Evolutionary conservation across 2,797 vertebrate species (phyloP), one percentile per base, ranked within the genome.

Genomic region (Coreius guichenoti): DNA sequence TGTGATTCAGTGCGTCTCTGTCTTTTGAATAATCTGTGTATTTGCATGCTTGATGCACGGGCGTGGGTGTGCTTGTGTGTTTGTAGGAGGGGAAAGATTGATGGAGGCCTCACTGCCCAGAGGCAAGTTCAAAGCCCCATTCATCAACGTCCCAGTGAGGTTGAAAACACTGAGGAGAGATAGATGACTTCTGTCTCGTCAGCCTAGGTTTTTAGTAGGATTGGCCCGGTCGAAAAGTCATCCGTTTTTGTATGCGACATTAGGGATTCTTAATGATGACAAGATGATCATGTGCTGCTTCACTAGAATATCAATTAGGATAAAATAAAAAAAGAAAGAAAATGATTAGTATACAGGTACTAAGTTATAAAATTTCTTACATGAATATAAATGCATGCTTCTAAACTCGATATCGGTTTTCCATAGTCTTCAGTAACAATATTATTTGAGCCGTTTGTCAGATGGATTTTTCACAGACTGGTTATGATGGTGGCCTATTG

Each of bases 91-190:
- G 56, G 36, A 61, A 82, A 83, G 87, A 87, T 80, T 86, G 80
- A 90, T 88, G 72, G 75, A 86, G 83, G 67, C 56, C 29, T 81
- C 11, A 5, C 68, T 70, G 13, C 86, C 87, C 87, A 51, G 61
- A 70, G 82, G 88, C 88, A 87, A 85, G 86, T 87, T 86, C 78
- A 88, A 77, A 82, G 73, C 81, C 70, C 58, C 89, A 89, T 89
- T 82, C 13, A 89, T 90, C 89, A 90, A 43, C 16, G 63, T 89
- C 87, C 43, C 70, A 47, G 36, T 79, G 69, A 73, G 74, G 85
- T 68, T 80, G 78, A 82, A 82, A 89, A 81, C n/a, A 58, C 83
- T 26, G 56, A 72, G 39, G 76, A 70, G 82, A 86, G 86, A 86
- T 81, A n/a, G 85, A 88, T 79, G 73, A 80, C 63, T 80, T 74